Conservation (phyloP, 2,113 vertebrate species). For the Nyctibius bracteatus region DNA sequence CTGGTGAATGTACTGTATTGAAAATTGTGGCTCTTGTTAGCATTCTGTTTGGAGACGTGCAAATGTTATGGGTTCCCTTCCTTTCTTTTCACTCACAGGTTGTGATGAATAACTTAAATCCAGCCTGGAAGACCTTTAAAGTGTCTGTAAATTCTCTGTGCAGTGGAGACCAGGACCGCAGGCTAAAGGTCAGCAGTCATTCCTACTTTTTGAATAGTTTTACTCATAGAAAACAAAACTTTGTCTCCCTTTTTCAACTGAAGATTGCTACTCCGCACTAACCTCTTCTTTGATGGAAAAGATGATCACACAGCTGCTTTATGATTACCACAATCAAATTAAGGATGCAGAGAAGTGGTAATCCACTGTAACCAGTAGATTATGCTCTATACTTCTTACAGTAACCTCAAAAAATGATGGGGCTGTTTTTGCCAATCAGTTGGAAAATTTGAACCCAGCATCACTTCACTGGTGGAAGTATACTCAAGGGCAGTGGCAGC, state of each 20-base stretch:
- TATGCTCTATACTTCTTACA: background rate
- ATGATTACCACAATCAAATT: constrained; percentile 21
- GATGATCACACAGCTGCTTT: background rate
- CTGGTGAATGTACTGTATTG: background rate
- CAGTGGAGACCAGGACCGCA: constrained; percentile 92
- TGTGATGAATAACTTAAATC: constrained; percentile 98
- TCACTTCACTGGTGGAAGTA: background rate
- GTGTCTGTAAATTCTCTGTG: constrained; percentile 96
- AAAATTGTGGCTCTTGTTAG: background rate
- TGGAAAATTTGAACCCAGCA: background rate
- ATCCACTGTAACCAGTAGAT: background rate
- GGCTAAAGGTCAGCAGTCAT: constrained; percentile 84
- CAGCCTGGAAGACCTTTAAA: constrained; percentile 96
- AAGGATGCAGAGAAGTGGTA: background rate
- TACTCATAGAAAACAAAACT: background rate
- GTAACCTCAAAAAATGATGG: background rate
- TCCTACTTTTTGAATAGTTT: background rate
- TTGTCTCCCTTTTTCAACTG: background rate
- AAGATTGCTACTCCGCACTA: background rate
- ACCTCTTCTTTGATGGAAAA: background rate
- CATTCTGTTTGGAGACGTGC: constrained; percentile 7
- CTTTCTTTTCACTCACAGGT: constrained; percentile 77
- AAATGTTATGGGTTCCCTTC: background rate
- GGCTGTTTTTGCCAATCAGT: background rate
- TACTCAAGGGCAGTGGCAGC: background rate